Conservation (phyloP, 2,797 vertebrate genomes). For the Danio albolineatus region DNA sequence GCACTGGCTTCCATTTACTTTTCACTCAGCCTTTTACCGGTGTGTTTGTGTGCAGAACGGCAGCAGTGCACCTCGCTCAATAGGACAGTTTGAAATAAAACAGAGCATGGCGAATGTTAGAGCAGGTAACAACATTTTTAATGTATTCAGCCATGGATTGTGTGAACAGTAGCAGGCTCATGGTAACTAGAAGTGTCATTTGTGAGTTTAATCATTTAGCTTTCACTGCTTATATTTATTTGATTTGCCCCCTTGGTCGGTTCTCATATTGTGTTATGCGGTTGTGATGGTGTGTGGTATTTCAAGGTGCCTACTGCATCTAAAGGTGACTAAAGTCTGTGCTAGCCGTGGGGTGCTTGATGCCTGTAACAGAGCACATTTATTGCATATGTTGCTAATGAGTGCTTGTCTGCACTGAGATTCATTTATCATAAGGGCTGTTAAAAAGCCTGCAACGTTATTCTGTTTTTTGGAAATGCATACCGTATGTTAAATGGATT, state of each 20-base stretch:
- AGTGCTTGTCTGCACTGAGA: slow-evolving; percentile 20
- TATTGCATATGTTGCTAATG: slow-evolving; percentile 11
- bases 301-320: slow-evolving; percentile 17
- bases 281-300: slow-evolving; percentile 29
- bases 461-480: slow-evolving; percentile 20
- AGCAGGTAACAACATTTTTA: slow-evolving; percentile 6
- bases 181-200: slow-evolving; percentile 38
- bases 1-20: slow-evolving; percentile 25
- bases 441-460: slow-evolving; percentile 10
- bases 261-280: slow-evolving; percentile 27
- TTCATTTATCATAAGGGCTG: slow-evolving; percentile 13
- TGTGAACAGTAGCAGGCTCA: slow-evolving; percentile 17
- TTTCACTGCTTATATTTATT: slow-evolving; percentile 37
- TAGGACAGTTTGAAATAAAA: slow-evolving; percentile 12
- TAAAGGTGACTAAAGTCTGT: slow-evolving; percentile 26
- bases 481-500: too few relatives aligned
- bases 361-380: not conserved
- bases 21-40: slow-evolving; percentile 9
- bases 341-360: slow-evolving; percentile 10
- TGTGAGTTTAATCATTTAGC: slow-evolving; percentile 10
- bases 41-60: slow-evolving; percentile 1
- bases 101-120: slow-evolving; percentile 22
- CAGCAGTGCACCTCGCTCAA: slow-evolving; percentile 8
- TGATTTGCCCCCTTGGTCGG: slow-evolving; percentile 29
- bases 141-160: slow-evolving; percentile 16